Conservation (phyloP, 2,113 vertebrate genomes). For the Pyxicephalus adspersus region DNA sequence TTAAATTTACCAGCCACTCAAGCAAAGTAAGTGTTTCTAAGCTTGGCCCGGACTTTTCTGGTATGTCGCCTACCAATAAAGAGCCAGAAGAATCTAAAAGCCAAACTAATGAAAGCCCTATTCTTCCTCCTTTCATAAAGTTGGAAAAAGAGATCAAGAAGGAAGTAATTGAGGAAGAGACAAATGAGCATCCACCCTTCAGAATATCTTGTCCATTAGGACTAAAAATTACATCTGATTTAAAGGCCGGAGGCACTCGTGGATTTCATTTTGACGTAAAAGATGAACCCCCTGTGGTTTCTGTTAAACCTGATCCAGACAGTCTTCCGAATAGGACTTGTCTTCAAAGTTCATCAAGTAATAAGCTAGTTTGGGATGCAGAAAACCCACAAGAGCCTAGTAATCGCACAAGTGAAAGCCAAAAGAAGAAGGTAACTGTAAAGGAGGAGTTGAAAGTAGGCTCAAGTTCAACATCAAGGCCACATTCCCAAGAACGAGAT, state of each 20-base stretch:
- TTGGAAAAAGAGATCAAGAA: conserved; percentile 55
- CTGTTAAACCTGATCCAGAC: conserved; percentile 64
- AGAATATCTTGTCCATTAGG: conserved; percentile 56
- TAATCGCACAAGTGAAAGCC: conserved; percentile 66
- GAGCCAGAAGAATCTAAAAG: background rate
- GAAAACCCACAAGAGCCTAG: conserved; percentile 67
- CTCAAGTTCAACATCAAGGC: conserved; percentile 62
- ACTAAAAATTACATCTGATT: conserved; percentile 54
- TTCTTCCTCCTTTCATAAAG: conserved; percentile 63
- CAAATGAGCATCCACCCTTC: conserved; percentile 47
- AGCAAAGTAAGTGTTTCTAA: conserved; percentile 53
- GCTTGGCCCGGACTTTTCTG: conserved; percentile 58
- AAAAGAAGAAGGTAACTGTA: conserved; percentile 66
- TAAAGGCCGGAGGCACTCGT: conserved; percentile 54
- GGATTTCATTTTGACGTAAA: conserved; percentile 65
- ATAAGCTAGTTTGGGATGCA: conserved; percentile 50
- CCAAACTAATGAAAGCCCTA: conserved; percentile 56
- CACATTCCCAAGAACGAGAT: conserved; percentile 68
- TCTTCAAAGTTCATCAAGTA: conserved; percentile 51
- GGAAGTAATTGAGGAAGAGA: conserved; percentile 20
- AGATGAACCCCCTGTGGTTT: conserved; percentile 58
- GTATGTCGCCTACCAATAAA: background rate
- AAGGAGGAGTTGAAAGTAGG: conserved; percentile 60
- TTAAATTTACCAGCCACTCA: conserved; percentile 73
- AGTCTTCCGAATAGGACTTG: conserved; percentile 55